Evolutionary conservation across 2,797 vertebrate species (phyloP).

Genomic region (Hoplostethus mediterraneus): DNA sequence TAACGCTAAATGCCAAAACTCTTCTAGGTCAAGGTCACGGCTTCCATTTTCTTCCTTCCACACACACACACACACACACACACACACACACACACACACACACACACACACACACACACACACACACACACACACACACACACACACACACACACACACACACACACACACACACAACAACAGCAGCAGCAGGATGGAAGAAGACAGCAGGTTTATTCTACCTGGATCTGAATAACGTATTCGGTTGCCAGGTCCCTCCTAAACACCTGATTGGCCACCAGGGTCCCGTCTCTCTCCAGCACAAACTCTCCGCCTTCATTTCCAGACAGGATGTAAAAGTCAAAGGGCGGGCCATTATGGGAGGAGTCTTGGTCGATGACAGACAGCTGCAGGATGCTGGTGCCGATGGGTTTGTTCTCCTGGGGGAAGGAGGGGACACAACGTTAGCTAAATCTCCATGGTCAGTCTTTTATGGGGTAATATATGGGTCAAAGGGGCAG

Average conservation of each 20-base stretch:
- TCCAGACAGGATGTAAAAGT: constrained; percentile 91
- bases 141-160: too few species aligned
- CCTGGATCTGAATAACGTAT: constrained; percentile 93
- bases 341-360: constrained; percentile 95
- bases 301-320: constrained; percentile 93
- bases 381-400: constrained; percentile 94
- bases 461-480: not conserved
- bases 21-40: too few species aligned
- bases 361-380: constrained; percentile 95
- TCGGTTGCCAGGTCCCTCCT: constrained; percentile 88
- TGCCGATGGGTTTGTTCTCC: constrained; percentile 97
- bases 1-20: too few species aligned
- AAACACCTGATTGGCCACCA: constrained; percentile 93
- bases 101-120: too few species aligned
- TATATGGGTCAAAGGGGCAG: too few species aligned
- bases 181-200: not conserved
- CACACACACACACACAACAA: too few species aligned
- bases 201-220: constrained; percentile 57
- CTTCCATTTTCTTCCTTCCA: too few species aligned
- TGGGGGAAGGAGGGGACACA: constrained; percentile 54
- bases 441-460: not conserved
- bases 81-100: too few species aligned
- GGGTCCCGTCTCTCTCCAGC: constrained; percentile 89
- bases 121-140: too few species aligned
- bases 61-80: too few species aligned